Evolutionary conservation across 35 echinoderm and acorn worm species (phyloP).

Genomic region (Anneissia japonica): DNA sequence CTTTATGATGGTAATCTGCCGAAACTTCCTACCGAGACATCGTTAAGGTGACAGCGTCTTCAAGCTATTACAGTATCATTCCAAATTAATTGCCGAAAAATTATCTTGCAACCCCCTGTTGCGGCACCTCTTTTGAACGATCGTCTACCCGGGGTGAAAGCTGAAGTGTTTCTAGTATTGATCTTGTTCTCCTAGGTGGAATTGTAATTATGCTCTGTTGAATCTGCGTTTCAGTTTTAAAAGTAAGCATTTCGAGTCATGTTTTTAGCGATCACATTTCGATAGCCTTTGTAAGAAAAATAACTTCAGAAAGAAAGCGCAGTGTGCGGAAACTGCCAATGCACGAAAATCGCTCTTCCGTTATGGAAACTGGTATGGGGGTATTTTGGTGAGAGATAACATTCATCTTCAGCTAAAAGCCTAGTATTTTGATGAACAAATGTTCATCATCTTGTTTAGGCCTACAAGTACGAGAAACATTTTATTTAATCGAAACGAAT

Average conservation of each 20-base stretch:
- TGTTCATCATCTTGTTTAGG: no score
- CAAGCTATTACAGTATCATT: not conserved
- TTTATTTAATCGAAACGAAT: no score
- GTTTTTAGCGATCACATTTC: not conserved
- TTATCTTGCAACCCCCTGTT: not conserved
- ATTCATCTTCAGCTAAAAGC: no score
- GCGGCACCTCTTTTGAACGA: not conserved
- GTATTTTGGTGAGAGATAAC: no score
- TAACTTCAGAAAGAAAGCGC: not conserved
- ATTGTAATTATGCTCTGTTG: not conserved
- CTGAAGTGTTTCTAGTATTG: not conserved
- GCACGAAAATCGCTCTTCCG: not conserved
- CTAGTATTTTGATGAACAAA: no score
- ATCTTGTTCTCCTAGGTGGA: not conserved
- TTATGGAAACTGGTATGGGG: no score
- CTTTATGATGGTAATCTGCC: not conserved
- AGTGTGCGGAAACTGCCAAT: not conserved
- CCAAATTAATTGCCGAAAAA: conserved; percentile 1
- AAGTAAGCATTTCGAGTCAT: not conserved
- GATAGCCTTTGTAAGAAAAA: not conserved
- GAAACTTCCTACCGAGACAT: not conserved
- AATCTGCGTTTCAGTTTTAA: not conserved
- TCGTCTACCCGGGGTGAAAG: not conserved
- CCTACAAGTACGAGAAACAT: no score
- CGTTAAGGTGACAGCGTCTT: not conserved